Conservation (phyloP, 53 echinoderm and acorn worm genomes). For the Temnopleurus reevesii region DNA sequence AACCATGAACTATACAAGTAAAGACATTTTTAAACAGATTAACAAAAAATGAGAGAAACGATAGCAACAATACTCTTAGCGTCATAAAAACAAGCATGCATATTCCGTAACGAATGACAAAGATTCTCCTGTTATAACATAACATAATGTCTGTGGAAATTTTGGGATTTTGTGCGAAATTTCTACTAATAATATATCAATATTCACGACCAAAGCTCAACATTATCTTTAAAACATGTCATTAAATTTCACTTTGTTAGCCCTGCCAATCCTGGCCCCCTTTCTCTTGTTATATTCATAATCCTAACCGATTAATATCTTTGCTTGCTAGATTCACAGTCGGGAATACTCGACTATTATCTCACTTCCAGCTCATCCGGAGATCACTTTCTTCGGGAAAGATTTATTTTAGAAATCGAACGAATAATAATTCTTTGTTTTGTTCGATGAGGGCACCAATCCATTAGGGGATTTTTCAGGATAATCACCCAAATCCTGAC, state of each 20-base stretch:
- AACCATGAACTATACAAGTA: too few relatives aligned
- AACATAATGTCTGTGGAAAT: too few relatives aligned
- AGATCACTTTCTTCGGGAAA: not conserved
- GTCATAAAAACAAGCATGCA: too few relatives aligned
- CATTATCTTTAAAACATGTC: too few relatives aligned
- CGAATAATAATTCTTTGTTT: conserved; percentile 6
- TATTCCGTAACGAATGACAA: too few relatives aligned
- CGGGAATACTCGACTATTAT: not conserved
- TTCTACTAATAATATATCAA: too few relatives aligned
- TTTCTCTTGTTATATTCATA: not conserved
- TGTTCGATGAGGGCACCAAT: not conserved
- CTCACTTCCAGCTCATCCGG: not conserved
- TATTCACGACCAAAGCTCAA: too few relatives aligned
- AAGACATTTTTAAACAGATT: too few relatives aligned
- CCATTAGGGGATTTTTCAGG: not conserved
- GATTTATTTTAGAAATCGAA: conserved; percentile 26
- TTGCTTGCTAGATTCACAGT: not conserved
- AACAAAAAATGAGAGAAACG: too few relatives aligned
- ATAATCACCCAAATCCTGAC: conserved; percentile 35
- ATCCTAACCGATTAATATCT: conserved; percentile 10
- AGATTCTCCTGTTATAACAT: too few relatives aligned
- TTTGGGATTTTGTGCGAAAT: too few relatives aligned
- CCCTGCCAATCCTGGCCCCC: not conserved
- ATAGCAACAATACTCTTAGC: too few relatives aligned
- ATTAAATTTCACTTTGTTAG: not conserved